Conservation (phyloP, 2,888 invertebrate genomes). For the Lithophane ornitopus region DNA sequence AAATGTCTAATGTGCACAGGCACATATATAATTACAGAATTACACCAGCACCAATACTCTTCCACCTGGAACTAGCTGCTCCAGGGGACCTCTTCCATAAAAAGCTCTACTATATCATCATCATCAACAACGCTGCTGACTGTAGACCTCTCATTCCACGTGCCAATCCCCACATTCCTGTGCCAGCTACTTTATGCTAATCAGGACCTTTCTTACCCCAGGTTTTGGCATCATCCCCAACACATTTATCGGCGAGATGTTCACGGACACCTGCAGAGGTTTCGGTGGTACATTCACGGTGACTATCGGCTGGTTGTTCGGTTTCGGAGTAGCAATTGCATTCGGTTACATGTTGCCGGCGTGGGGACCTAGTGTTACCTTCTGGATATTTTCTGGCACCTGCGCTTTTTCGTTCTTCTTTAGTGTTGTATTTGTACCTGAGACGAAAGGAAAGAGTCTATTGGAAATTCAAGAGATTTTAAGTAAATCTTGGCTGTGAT, state of each 20-base stretch:
- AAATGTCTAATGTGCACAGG: not conserved
- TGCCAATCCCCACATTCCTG: too few species aligned
- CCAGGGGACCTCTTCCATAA: not conserved
- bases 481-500: constrained; percentile 32
- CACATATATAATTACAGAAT: too few species aligned
- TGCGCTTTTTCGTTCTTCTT: constrained; percentile 67
- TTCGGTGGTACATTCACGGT: constrained; percentile 73
- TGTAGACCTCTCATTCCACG: too few species aligned
- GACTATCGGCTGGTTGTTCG: constrained; percentile 68
- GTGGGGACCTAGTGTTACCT: constrained; percentile 65
- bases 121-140: too few species aligned
- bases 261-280: constrained; percentile 71
- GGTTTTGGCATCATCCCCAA: constrained; percentile 76
- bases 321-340: constrained; percentile 70
- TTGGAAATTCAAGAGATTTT: constrained; percentile 67
- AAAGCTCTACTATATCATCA: too few species aligned
- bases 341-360: constrained; percentile 69
- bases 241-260: constrained; percentile 76
- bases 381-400: constrained; percentile 69
- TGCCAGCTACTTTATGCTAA: not conserved
- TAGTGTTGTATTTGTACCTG: constrained; percentile 70
- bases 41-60: too few species aligned
- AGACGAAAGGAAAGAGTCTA: constrained; percentile 74
- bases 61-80: too few species aligned
- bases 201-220: constrained; percentile 34